A percentile compares a stretch with the other conserved stretches of the same genome.
Evolutionary conservation across 2,797 vertebrate species (phyloP).

Genomic region (Eleutherodactylus coqui): DNA sequence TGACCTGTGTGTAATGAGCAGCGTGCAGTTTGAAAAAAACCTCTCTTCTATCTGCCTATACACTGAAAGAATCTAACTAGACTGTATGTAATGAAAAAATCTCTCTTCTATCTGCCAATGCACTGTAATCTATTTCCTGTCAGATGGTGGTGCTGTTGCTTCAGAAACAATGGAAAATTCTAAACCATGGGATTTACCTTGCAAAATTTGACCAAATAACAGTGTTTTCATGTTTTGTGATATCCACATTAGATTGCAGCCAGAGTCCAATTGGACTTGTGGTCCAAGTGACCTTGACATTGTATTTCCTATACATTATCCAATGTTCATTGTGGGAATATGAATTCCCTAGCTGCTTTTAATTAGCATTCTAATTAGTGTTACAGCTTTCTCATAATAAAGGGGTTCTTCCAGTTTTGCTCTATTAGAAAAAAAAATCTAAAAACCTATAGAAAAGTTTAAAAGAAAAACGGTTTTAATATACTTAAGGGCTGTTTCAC

Average conservation of each 20-base stretch:
- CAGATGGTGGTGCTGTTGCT: conserved; percentile 27
- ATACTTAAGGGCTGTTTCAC: no score
- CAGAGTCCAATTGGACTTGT: no score
- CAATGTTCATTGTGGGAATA: not conserved
- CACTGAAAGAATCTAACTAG: no score
- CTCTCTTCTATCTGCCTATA: no score
- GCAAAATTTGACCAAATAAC: not conserved
- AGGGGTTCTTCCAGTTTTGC: not conserved
- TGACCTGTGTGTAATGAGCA: no score
- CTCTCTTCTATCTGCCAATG: no score
- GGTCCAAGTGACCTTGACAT: no score
- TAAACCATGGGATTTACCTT: not conserved
- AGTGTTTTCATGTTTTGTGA: not conserved
- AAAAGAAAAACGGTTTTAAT: not conserved
- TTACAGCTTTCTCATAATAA: not conserved
- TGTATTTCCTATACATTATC: not conserved
- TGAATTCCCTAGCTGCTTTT: not conserved
- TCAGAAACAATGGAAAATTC: not conserved
- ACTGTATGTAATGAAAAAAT: not conserved
- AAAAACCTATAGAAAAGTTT: no score
- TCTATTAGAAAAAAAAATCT: not conserved
- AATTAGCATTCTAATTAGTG: no score
- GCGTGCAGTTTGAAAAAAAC: no score
- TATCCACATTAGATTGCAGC: not conserved
- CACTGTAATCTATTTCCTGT: not conserved